Evolutionary conservation across 2,888 invertebrate genomes (phyloP), one percentile per base, ranked within the genome.

Genomic region (Lasioglossum vierecki): DNA sequence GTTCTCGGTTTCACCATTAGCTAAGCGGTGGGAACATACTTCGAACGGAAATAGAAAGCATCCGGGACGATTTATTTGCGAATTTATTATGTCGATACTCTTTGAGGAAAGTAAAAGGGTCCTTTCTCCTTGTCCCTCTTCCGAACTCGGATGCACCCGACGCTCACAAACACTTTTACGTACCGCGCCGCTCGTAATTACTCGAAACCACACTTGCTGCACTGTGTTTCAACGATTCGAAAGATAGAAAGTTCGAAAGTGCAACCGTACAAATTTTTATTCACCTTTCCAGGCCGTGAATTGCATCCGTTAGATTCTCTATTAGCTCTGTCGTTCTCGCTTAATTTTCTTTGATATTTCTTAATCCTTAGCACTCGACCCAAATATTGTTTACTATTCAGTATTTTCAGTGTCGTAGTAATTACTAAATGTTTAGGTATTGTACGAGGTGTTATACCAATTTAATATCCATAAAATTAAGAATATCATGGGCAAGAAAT

Each of bases 1-100:
- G 66, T 76, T 76, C 66, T 77, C 83, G 83, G 82, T 83, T 83
- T 83, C 83, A 74, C 83, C 83, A 46, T 82, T 73, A 53, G 60
- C 39, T 80, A 2, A 30, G 18, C 76, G 72, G 18, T 83, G 83
- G 35, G 82, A 83, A 77, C 82, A 2, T 46, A 13, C 22, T 26
- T 46, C 9, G 66, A 82, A 35, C 73, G 81, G 81, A 81, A 81
- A 77, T 77, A 77, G 83, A 83, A 83, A 83, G 82, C 72, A 63
- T 30, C 39, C 76, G 8, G 63, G 13, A 26, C 70, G 53, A 72
- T 41, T 76, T 77, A 77, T 77, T 68, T 49, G 39, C 63, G 26
- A 49, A 15, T 73, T 44, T 53, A 30, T 22, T 44, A 2, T 22
- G 44, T 46, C 53, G 30, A 41, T 26, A 66, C 41, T 60, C 30